Percentiles rank a stretch among this genome's conserved stretches.
phyloP scores from a whole-genome alignment of 2,113 vertebrate genomes.

The Cervus canadensis region DNA sequence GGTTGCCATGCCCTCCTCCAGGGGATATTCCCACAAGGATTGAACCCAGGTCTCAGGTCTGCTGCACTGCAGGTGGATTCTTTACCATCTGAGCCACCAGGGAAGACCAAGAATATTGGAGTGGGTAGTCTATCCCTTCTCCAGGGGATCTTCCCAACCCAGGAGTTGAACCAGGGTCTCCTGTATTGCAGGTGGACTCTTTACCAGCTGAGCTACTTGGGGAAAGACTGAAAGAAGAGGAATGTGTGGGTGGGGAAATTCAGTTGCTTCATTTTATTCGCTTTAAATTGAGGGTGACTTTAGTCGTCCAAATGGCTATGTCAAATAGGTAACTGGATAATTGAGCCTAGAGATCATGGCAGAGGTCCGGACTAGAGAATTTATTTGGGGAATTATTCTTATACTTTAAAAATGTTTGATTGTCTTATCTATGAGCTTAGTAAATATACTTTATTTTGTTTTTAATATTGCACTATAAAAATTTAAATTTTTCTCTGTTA shows the following conservation, averaged over 20 bases:
- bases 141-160: not conserved
- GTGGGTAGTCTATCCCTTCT: not conserved
- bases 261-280: not conserved
- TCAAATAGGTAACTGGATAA: not conserved
- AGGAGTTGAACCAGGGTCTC: not conserved
- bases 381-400: not conserved
- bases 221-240: not conserved
- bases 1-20: not conserved
- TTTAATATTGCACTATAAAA: not conserved
- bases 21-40: not conserved
- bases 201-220: not conserved
- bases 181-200: not conserved
- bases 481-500: not conserved
- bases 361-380: not conserved
- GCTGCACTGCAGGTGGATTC: not conserved
- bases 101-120: not conserved
- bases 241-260: not conserved
- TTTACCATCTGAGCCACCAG: not conserved
- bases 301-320: not conserved
- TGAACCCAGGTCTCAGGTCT: too few relatives aligned
- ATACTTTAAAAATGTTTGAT: not conserved
- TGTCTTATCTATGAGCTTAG: not conserved
- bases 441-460: not conserved
- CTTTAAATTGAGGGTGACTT: not conserved
- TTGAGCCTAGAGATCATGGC: not conserved